Conservation (phyloP, 2,113 vertebrate species). For the Ovis canadensis region DNA sequence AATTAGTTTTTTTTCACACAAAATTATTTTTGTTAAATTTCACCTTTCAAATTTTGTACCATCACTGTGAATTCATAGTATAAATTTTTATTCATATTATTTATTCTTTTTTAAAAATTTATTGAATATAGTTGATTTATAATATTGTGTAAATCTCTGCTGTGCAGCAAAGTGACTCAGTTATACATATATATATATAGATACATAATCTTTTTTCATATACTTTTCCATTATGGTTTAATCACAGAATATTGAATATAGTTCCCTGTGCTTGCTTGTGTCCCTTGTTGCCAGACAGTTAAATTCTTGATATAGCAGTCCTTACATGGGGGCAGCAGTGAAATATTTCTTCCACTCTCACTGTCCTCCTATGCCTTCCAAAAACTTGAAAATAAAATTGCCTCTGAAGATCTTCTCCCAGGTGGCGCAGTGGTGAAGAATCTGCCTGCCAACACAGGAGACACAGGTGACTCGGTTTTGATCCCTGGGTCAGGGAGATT, state of each 20-base stretch:
- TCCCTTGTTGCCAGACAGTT: background rate
- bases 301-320: background rate
- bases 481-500: background rate
- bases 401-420: background rate
- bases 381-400: background rate
- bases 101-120: background rate
- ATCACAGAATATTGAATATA: background rate
- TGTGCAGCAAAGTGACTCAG: background rate
- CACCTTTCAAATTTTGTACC: background rate
- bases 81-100: background rate
- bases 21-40: constrained; percentile 18
- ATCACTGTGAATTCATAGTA: background rate
- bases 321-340: background rate
- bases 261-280: background rate
- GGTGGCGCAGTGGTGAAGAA: background rate
- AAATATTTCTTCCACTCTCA: background rate
- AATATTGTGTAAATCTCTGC: background rate
- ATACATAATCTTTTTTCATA: background rate
- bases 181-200: background rate
- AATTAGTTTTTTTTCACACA: background rate
- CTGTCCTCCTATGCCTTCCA: background rate
- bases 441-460: background rate
- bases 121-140: background rate
- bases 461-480: background rate
- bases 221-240: background rate